phyloP scores from a whole-genome alignment of 2,797 vertebrate species.

The Zalophus californianus region DNA sequence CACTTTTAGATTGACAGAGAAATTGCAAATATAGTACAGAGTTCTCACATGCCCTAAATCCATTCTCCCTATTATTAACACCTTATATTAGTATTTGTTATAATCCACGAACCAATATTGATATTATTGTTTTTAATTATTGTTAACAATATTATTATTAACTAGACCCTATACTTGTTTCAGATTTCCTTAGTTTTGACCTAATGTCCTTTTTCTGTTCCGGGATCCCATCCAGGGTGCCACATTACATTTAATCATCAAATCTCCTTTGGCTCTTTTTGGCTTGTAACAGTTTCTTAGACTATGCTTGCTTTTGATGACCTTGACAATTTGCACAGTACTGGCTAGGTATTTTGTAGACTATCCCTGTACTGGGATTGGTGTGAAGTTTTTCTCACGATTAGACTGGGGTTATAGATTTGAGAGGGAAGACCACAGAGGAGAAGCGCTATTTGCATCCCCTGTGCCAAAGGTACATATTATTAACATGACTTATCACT shows the following conservation, averaged over 20 bases:
- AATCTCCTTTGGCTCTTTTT: background rate
- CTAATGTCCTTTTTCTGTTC: background rate
- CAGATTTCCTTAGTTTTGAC: background rate
- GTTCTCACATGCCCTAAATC: background rate
- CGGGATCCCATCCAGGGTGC: background rate
- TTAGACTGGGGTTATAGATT: background rate
- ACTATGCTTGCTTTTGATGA: background rate
- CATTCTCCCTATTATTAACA: background rate
- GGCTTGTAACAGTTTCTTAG: background rate
- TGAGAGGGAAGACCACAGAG: background rate
- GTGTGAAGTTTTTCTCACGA: background rate
- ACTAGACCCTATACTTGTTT: background rate
- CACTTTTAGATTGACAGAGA: conserved; percentile 7
- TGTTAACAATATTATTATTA: background rate
- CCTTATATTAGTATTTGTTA: background rate
- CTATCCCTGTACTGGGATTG: background rate
- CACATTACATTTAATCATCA: background rate
- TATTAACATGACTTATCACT: background rate
- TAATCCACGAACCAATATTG: background rate
- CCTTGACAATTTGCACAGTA: background rate
- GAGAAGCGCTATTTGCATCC: background rate
- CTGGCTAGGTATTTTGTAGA: background rate
- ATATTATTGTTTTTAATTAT: background rate
- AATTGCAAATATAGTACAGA: background rate
- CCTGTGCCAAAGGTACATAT: background rate